Conservation (phyloP, 2,113 vertebrate genomes). For the Terrapene triunguis region DNA sequence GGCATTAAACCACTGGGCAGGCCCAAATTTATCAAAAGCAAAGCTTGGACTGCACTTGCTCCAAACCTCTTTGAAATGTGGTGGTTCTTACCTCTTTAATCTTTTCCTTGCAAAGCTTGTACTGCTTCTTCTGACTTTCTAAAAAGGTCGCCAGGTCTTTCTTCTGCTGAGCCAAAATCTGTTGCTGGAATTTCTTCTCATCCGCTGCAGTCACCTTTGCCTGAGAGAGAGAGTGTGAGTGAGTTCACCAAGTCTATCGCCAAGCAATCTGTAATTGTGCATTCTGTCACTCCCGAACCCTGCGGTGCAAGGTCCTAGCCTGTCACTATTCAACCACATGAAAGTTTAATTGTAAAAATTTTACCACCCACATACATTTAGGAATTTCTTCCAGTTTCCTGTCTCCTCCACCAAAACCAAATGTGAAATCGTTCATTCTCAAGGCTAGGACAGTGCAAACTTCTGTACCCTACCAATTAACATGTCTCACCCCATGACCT, state of each 20-base stretch:
- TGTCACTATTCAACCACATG: fast-evolving
- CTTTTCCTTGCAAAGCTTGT: constrained; percentile 99
- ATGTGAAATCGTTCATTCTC: neutral
- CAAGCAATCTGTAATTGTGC: neutral
- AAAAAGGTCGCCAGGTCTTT: constrained; percentile 98
- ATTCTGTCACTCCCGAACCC: neutral
- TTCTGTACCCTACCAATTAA: neutral
- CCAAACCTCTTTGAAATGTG: constrained; percentile 26
- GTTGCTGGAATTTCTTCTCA: constrained; percentile 99
- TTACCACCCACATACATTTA: neutral
- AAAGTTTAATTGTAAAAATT: neutral
- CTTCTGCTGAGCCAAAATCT: constrained; percentile 98
- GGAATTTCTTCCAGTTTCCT: neutral
- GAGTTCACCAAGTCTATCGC: neutral
- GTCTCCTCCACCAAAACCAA: neutral
- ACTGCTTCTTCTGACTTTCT: constrained; percentile 99
- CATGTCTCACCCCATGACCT: neutral
- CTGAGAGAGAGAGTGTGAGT: constrained; percentile 69
- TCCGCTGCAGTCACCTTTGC: constrained; percentile 93
- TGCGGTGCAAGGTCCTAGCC: neutral
- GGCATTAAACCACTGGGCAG: constrained; percentile 37
- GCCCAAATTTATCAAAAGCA: neutral
- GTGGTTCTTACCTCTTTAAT: constrained; percentile 93
- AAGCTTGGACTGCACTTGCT: neutral
- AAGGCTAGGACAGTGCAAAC: neutral